Base-by-base conservation (phyloP, 2,888 invertebrate species). In the Melieria picta region DNA sequence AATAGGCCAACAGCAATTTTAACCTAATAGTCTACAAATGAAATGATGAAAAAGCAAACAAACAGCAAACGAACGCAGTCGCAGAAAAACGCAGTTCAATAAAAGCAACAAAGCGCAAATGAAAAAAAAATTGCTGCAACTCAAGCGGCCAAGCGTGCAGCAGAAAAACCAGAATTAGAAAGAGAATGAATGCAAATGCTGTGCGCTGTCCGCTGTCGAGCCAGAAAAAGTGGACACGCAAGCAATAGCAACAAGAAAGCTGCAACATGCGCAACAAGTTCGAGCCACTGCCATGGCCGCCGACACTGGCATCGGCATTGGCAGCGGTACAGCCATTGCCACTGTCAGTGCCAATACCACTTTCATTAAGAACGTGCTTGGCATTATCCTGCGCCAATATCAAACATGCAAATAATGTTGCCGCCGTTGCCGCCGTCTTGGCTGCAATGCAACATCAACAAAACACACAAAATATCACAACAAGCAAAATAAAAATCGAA, bases 1-100 rank as follows among this genome's bases (percentile, higher is more conserved):
- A 69, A 69, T 69, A 69, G 69, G 69, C 69, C 69, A 64, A 43
- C 69, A 64, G 64, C 69, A 64, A 64, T 64, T 69, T 57, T 64
- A 69, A 69, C 69, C 69, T 45, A 69, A 69, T 69, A 64, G 57
- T 64, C 69, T 45, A 69, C 58, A 64, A 64, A 64, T 69, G 30
- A 64, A 69, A 58, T 63, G 43, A 11, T 48, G 10, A 57, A 42
- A 64, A 64, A 69, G 30, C 30, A 30, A 30, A 7, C 10, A 52
- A 46, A 16, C 9, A 57, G 3, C 7, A 11, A 30, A 5, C 42
- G 16, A 13, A 64, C 16, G 52, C 64, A 66, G 48, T 48, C 48
- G 58, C 48, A 42, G 16, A 6, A 6, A 55, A 9, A 13, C 11
- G 13, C 6, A 55, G n/a, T 55, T n/a, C n/a, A 30, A 30, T 30